Conservation (phyloP, 2,888 invertebrate species). For the Hydraecia micacea region DNA sequence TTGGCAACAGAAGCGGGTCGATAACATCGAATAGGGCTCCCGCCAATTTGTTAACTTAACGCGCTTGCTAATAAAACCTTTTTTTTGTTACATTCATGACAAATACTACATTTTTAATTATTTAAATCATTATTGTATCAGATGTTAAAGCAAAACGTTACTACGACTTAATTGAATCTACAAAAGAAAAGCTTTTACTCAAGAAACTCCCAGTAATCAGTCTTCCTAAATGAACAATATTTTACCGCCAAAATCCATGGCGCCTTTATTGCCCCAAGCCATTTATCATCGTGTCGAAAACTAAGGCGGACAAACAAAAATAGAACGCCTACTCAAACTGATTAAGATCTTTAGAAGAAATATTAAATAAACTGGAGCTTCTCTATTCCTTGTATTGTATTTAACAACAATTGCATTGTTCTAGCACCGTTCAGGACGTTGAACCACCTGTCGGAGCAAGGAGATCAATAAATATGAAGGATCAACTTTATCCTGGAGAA, state of each 20-base stretch:
- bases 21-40: slow-evolving; percentile 39
- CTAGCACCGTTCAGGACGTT: slow-evolving; percentile 42
- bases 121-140: neutral
- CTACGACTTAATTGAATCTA: slow-evolving; percentile 1
- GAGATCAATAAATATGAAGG: slow-evolving; percentile 65
- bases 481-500: slow-evolving; percentile 61
- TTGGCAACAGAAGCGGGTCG: slow-evolving; percentile 50
- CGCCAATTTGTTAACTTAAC: slow-evolving; percentile 37
- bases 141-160: neutral
- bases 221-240: slow-evolving; percentile 57
- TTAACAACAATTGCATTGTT: slow-evolving; percentile 60
- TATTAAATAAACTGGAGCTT: slow-evolving; percentile 40
- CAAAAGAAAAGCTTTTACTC: slow-evolving; percentile 31
- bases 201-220: slow-evolving; percentile 31
- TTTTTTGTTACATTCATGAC: neutral
- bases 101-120: neutral
- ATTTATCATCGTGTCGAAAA: slow-evolving; percentile 60
- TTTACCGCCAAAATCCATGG: slow-evolving; percentile 64
- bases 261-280: slow-evolving; percentile 38
- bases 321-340: slow-evolving; percentile 48
- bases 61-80: neutral
- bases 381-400: slow-evolving; percentile 37
- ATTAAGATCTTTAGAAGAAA: slow-evolving; percentile 40
- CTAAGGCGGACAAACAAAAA: slow-evolving; percentile 55
- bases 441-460: slow-evolving; percentile 63